Conservation (phyloP, 2,888 invertebrate species). For the Coecobrya sp. region DNA sequence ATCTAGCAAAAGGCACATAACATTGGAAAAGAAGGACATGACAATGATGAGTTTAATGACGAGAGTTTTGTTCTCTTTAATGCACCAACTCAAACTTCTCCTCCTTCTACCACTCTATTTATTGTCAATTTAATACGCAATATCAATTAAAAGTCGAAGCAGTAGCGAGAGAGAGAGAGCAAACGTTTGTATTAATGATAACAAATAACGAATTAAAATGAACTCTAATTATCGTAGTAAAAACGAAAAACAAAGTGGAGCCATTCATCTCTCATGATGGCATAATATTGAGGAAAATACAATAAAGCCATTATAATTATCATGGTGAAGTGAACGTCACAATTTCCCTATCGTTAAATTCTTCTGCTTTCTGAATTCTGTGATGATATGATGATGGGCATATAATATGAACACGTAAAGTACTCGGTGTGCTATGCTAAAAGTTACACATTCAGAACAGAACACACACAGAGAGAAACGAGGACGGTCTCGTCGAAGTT, state of each 20-base stretch:
- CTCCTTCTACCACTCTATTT: too few relatives aligned
- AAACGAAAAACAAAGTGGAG: conserved; percentile 13
- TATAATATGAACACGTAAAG: too few relatives aligned
- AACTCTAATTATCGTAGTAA: background rate
- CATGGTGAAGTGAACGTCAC: background rate
- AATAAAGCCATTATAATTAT: conserved; percentile 32
- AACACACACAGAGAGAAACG: too few relatives aligned
- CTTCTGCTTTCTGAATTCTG: too few relatives aligned
- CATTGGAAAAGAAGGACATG: conserved; percentile 22
- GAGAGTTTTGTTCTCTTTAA: background rate
- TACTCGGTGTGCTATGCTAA: too few relatives aligned
- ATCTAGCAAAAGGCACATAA: background rate
- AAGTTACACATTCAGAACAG: too few relatives aligned
- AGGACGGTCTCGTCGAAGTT: too few relatives aligned
- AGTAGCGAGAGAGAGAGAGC: too few relatives aligned
- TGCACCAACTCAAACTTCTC: too few relatives aligned
- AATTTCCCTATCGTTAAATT: too few relatives aligned
- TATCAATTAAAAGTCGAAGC: background rate
- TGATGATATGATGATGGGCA: too few relatives aligned
- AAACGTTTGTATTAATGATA: background rate
- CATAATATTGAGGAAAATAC: background rate
- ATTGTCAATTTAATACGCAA: background rate
- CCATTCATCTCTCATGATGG: conserved; percentile 3
- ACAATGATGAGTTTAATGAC: conserved; percentile 3
- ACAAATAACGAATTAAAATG: background rate